Evolutionary conservation across 2,888 invertebrate species (phyloP).

Genomic region (Rhingia campestris): DNA sequence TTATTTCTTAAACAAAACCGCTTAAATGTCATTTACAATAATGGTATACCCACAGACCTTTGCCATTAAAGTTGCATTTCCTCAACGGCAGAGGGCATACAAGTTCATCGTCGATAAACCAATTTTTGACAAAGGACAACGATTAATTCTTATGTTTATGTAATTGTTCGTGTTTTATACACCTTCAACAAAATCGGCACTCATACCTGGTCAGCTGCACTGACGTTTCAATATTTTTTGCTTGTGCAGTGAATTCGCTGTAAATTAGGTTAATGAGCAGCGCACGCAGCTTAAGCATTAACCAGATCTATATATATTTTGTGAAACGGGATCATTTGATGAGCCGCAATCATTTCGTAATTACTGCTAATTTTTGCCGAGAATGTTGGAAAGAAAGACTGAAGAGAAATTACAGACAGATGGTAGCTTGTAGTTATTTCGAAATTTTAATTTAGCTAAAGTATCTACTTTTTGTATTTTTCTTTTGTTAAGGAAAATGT

Average conservation of each 20-base stretch:
- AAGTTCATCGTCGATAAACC: neutral
- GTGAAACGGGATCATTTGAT: constrained; percentile 33
- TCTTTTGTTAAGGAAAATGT: too few relatives aligned
- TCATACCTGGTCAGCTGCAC: constrained; percentile 2
- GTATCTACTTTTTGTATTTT: neutral
- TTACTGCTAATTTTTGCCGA: constrained; percentile 45
- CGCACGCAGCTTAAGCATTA: constrained; percentile 12
- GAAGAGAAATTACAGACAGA: constrained; percentile 13
- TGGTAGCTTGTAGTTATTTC: constrained; percentile 1
- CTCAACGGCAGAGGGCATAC: constrained; percentile 6
- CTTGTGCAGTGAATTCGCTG: constrained; percentile 8
- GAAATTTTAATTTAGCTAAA: constrained; percentile 23
- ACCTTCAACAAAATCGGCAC: constrained; percentile 19
- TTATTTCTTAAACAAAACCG: constrained; percentile 8
- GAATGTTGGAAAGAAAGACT: constrained; percentile 11
- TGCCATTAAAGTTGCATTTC: constrained; percentile 35
- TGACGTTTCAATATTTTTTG: constrained; percentile 17
- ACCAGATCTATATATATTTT: constrained; percentile 2
- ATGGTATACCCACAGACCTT: constrained; percentile 19
- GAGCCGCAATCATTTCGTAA: constrained; percentile 46
- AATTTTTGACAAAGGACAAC: neutral
- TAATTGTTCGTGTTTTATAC: constrained; percentile 3
- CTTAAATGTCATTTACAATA: constrained; percentile 11
- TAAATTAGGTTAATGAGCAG: constrained; percentile 55
- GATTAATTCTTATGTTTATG: neutral